Conservation (phyloP, 1,140 invertebrate species). For the Diploscapter pachys region DNA sequence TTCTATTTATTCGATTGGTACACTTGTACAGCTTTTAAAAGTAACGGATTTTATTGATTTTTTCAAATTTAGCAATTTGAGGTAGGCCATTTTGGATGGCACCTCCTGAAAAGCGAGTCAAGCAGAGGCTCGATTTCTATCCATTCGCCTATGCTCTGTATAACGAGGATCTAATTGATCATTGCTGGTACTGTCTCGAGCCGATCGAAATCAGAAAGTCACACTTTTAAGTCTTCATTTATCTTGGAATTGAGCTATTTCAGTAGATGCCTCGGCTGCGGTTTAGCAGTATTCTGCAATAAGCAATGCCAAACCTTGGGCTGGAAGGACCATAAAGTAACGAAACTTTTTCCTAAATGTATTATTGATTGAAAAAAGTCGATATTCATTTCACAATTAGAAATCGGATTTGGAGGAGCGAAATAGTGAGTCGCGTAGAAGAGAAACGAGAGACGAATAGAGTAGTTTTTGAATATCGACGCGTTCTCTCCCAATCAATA, state of each 20-base stretch:
- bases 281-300: conserved; percentile 45
- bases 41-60: too few relatives aligned
- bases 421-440: too few relatives aligned
- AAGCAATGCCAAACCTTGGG: conserved; percentile 48
- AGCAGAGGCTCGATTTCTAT: conserved; percentile 40
- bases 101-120: background rate
- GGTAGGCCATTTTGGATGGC: too few relatives aligned
- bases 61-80: too few relatives aligned
- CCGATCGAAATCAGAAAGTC: conserved; percentile 41
- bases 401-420: too few relatives aligned
- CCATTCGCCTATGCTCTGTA: conserved; percentile 56
- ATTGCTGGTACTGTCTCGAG: conserved; percentile 54
- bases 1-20: too few relatives aligned
- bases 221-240: background rate
- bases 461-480: too few relatives aligned
- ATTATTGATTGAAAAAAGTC: background rate
- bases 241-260: background rate
- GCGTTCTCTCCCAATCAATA: too few relatives aligned
- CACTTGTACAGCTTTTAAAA: too few relatives aligned
- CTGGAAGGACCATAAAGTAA: conserved; percentile 44
- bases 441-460: too few relatives aligned
- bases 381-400: too few relatives aligned
- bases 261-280: conserved; percentile 39
- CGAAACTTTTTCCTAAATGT: background rate
- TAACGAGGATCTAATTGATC: conserved; percentile 38